These are phyloP conservation scores for Idaea biselata DNA, from an alignment of 2,888 invertebrate genomes.

Conservation along the genomic window DNA sequence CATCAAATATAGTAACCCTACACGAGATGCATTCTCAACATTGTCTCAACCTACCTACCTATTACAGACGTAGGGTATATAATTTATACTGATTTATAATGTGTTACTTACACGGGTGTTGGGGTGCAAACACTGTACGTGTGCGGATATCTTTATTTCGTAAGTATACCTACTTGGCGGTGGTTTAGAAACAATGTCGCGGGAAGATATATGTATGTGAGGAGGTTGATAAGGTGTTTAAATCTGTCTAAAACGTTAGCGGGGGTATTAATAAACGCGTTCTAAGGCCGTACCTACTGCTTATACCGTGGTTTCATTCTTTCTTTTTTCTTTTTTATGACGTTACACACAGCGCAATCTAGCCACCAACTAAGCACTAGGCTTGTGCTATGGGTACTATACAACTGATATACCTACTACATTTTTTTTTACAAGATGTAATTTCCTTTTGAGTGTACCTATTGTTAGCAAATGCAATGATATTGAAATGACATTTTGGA, in stretches of 20 bases:
- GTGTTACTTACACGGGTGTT: slow-evolving; percentile 16
- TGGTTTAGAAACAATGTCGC: neutral
- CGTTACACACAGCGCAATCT: too few species aligned
- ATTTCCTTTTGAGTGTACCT: too few species aligned
- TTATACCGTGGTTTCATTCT: too few species aligned
- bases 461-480: too few species aligned
- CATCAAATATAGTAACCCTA: neutral
- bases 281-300: too few species aligned
- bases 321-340: too few species aligned
- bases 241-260: neutral
- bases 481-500: too few species aligned
- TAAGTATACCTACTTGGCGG: neutral
- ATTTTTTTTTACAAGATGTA: too few species aligned
- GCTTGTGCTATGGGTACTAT: too few species aligned
- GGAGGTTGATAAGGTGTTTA: neutral
- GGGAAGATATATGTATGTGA: neutral
- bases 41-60: neutral
- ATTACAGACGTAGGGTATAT: slow-evolving; percentile 8
- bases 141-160: neutral
- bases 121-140: neutral
- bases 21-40: neutral
- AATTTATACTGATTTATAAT: slow-evolving; percentile 27
- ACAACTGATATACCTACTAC: too few species aligned
- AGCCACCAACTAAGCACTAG: too few species aligned
- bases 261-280: too few species aligned